A percentile compares a stretch with the other conserved stretches of the same genome.
Evolutionary conservation across 2,797 vertebrate species (phyloP).

Genomic region (Ctenochaetus hawaiiensis): DNA sequence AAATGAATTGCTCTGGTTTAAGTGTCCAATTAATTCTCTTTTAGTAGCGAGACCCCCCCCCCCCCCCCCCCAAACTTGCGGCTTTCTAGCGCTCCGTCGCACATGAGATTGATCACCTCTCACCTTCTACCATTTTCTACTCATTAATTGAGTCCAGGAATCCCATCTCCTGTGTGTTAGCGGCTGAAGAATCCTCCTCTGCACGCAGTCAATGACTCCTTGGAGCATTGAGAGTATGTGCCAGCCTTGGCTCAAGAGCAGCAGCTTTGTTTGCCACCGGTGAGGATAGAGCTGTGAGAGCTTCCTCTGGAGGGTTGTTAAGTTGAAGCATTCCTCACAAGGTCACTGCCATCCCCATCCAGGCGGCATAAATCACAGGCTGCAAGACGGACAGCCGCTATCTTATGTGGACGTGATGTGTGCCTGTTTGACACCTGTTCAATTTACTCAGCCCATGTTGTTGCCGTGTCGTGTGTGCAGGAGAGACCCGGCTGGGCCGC

Average conservation of each 20-base stretch:
- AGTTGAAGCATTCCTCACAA: conserved; percentile 67
- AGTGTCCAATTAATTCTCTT: conserved; percentile 11
- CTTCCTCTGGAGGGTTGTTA: conserved; percentile 58
- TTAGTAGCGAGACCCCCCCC: neutral
- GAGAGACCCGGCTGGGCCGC: neutral
- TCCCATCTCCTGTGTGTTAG: conserved; percentile 40
- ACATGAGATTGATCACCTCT: conserved; percentile 62
- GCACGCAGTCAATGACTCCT: conserved; percentile 41
- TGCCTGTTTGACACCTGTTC: conserved; percentile 53
- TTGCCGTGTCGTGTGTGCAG: neutral
- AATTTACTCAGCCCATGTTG: conserved; percentile 46
- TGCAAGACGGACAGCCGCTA: conserved; percentile 39
- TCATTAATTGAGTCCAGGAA: conserved; percentile 61
- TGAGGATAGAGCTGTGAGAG: conserved; percentile 37
- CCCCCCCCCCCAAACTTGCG: neutral
- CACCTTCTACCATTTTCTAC: conserved; percentile 57
- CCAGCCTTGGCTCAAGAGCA: conserved; percentile 50
- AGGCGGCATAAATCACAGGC: conserved; percentile 67
- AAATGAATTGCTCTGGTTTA: conserved; percentile 42
- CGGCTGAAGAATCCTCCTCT: conserved; percentile 29
- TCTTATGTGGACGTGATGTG: conserved; percentile 44
- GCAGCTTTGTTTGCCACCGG: conserved; percentile 58
- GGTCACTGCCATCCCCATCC: conserved; percentile 57
- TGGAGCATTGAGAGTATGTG: conserved; percentile 30
- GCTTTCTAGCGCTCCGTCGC: conserved; percentile 8